Evolutionary conservation across 2,113 vertebrate species (phyloP).

Genomic region (Hoplias malabaricus): DNA sequence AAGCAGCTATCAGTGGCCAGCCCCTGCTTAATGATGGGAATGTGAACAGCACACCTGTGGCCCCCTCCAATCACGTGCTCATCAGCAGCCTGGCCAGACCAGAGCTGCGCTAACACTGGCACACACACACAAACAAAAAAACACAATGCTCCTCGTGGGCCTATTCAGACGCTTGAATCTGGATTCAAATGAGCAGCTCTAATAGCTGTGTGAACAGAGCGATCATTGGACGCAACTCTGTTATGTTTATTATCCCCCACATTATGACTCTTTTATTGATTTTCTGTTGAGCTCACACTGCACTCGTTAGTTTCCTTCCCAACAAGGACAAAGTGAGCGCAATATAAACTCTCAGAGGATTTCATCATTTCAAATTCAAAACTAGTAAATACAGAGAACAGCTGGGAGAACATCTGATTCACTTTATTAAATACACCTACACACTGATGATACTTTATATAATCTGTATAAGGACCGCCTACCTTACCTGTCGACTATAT

Average conservation of each 20-base stretch:
- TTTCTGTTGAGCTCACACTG: conserved; percentile 2
- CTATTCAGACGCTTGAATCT: conserved; percentile 38
- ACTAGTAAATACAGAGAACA: background rate
- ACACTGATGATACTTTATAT: background rate
- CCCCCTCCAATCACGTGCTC: conserved; percentile 53
- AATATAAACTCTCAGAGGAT: background rate
- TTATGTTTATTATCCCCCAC: conserved; percentile 41
- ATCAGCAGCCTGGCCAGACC: conserved; percentile 13
- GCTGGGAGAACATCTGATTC: background rate
- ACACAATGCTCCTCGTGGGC: conserved; percentile 32
- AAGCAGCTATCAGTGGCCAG: conserved; percentile 41
- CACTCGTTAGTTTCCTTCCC: background rate
- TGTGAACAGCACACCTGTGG: conserved; percentile 67
- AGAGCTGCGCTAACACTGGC: background rate
- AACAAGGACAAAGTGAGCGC: background rate
- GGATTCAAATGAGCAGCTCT: conserved; percentile 44
- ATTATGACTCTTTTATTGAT: background rate
- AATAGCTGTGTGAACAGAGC: conserved; percentile 36
- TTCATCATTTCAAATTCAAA: background rate
- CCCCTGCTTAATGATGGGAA: conserved; percentile 67
- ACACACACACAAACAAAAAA: background rate
- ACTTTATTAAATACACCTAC: background rate
- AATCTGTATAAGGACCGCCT: background rate
- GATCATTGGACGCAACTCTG: conserved; percentile 27
- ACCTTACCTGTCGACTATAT: background rate